Evolutionary conservation across 2,888 invertebrate genomes (phyloP), one percentile per base, ranked within the genome.

Genomic region (Torymus texanus): DNA sequence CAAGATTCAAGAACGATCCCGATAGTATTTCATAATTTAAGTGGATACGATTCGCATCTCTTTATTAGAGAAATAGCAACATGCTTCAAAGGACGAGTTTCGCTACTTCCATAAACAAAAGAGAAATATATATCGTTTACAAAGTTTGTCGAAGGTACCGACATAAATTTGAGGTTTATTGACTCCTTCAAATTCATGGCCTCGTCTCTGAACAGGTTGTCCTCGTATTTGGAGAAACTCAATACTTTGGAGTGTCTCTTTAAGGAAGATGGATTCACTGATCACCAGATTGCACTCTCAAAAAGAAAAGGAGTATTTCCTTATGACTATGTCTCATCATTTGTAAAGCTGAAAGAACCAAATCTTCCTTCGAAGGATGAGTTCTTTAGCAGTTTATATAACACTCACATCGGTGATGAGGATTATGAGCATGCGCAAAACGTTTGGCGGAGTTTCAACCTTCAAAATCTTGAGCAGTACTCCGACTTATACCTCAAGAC

Each of bases 1-100:
- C 77, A 78, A 29, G 53, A 56, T 10, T 76, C 82, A 18, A 13
- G 71, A 14, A 61, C 62, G 12, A 67, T 84, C 3, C 83, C 85
- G 1, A 56, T 83, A 13, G 78, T 84, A 11, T 84, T 84, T 67
- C 83, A 83, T 68, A 84, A 84, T 58, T 71, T 83, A 8, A 55
- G 53, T 0, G 55, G 24, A 14, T 21, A 21, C 2, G 21, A 21
- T 2, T 21, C 21, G 2, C 21, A 21, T 21, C 21, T 21, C 1
- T 21, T 74, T 11, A 55, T 65, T 14, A 63, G n/a, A 14, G 29
- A 29, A 74, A 12, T 0, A n/a, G n/a, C n/a, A n/a, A n/a, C n/a
- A n/a, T n/a, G n/a, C 2, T n/a, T 53, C 63, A 0, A 65, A 2
- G 72, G 72, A 13, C 58, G 61, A 61, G 51, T 72, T 0, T 2